Base-by-base conservation (phyloP, 2,888 invertebrate species). In the Sinotaia quadrata region DNA sequence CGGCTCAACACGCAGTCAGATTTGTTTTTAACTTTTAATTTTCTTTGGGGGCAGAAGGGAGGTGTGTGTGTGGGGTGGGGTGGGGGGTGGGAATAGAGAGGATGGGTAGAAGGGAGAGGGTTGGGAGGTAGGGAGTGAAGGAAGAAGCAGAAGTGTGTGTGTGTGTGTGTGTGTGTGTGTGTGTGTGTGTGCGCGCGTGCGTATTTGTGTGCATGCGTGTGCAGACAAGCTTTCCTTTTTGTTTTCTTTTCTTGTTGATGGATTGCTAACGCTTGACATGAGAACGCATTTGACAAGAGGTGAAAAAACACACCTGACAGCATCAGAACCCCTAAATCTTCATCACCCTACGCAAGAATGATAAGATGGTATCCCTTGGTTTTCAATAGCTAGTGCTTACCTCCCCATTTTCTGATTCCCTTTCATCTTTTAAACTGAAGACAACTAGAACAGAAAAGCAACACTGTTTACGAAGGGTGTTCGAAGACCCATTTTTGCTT, bases 301-400 rank as follows among this genome's bases (percentile, higher is more conserved):
- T 47, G 47, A 47, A 24, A 47, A 47, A 47, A 47, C 47, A 47
- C 47, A 47, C 18, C 47, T 47, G 47, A 47, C 47, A 47, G n/a
- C n/a, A n/a, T n/a, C n/a, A n/a, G n/a, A n/a, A n/a, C n/a, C n/a
- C n/a, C n/a, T n/a, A n/a, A n/a, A n/a, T n/a, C n/a, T n/a, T n/a
- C n/a, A n/a, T n/a, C n/a, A n/a, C n/a, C n/a, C n/a, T n/a, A n/a
- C n/a, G n/a, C n/a, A n/a, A n/a, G n/a, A n/a, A n/a, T n/a, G n/a
- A n/a, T n/a, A n/a, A n/a, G n/a, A n/a, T n/a, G n/a, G n/a, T n/a
- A n/a, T n/a, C n/a, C n/a, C n/a, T n/a, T n/a, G n/a, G n/a, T n/a
- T n/a, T n/a, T n/a, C n/a, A n/a, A n/a, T n/a, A n/a, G n/a, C n/a
- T n/a, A n/a, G n/a, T n/a, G n/a, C n/a, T n/a, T n/a, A n/a, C n/a